Conservation (phyloP, 2,113 vertebrate species). For the Vulpes lagopus region DNA sequence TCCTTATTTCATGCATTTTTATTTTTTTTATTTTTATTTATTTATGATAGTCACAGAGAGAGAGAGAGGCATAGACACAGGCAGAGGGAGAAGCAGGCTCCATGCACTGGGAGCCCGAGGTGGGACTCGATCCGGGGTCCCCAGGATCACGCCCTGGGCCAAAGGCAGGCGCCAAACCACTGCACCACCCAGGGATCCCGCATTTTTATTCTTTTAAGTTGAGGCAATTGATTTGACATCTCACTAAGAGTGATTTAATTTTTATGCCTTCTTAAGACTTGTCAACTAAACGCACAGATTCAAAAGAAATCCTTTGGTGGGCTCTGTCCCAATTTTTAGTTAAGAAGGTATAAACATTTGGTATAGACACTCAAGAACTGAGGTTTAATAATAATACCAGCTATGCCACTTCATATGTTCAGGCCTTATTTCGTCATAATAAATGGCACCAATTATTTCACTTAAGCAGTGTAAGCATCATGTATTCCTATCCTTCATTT, state of each 20-base stretch:
- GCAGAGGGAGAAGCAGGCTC: too few species aligned
- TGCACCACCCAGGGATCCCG: too few species aligned
- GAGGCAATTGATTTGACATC: conserved; percentile 54
- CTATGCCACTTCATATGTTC: not conserved
- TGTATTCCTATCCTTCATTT: not conserved
- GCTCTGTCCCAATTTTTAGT: conserved; percentile 57
- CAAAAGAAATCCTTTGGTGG: conserved; percentile 42
- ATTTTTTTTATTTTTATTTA: not conserved
- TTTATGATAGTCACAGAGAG: too few species aligned
- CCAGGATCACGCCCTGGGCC: too few species aligned
- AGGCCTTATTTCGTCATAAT: conserved; percentile 39
- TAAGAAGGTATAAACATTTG: conserved; percentile 26
- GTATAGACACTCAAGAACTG: not conserved
- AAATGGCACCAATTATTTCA: conserved; percentile 48
- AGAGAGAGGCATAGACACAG: too few species aligned
- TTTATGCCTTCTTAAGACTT: conserved; percentile 59
- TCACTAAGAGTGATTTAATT: conserved; percentile 50
- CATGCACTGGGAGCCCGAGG: too few species aligned
- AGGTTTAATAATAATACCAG: conserved; percentile 1
- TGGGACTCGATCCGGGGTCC: too few species aligned
- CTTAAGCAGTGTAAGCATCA: not conserved
- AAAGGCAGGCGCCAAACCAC: too few species aligned
- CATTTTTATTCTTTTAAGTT: conserved; percentile 40
- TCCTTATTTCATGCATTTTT: not conserved
- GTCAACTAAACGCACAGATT: conserved; percentile 46